Percentiles rank a stretch among this genome's conserved stretches.
Conservation (phyloP, 2,113 vertebrate species). For the Pycnonotus jocosus region DNA sequence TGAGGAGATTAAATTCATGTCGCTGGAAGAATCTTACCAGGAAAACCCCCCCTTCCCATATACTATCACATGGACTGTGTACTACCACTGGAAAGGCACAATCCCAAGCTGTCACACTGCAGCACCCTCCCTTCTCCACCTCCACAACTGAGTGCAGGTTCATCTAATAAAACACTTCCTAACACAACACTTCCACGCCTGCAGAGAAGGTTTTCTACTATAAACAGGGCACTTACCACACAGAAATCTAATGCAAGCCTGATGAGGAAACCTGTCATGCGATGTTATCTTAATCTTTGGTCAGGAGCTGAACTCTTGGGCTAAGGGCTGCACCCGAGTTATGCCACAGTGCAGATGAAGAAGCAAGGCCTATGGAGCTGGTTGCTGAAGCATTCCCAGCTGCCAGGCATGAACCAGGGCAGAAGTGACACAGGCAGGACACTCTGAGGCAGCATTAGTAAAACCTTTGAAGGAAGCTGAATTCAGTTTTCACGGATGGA, state of each 20-base stretch:
- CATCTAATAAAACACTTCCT: background rate
- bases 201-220: background rate
- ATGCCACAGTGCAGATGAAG: background rate
- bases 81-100: background rate
- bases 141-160: background rate
- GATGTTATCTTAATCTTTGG: background rate
- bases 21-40: background rate
- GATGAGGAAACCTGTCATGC: background rate
- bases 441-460: background rate
- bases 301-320: background rate
- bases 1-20: background rate
- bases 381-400: background rate
- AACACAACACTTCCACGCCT: background rate
- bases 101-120: background rate
- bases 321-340: accelerated
- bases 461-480: background rate
- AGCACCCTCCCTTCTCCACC: background rate
- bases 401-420: background rate
- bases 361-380: background rate
- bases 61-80: background rate
- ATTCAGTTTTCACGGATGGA: background rate
- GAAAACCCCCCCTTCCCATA: background rate
- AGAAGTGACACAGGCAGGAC: background rate
- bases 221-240: background rate
- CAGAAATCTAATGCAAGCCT: background rate